Conservation (phyloP, 2,113 vertebrate species). For the Chelonoidis abingdonii region DNA sequence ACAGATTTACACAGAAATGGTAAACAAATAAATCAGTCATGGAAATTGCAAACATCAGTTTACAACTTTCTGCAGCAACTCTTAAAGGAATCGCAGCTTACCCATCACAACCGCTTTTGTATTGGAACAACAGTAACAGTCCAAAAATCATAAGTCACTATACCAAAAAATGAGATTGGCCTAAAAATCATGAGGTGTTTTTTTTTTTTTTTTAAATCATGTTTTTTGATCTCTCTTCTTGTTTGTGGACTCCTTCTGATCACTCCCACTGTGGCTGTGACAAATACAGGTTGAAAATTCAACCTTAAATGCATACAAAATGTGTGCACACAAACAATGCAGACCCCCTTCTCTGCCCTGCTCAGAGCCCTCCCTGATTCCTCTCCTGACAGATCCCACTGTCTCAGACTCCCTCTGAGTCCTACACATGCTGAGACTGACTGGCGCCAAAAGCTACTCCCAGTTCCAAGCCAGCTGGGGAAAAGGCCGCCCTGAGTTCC, state of each 20-base stretch:
- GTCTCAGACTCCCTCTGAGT: neutral
- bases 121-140: neutral
- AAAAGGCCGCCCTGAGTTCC: accelerated
- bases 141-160: neutral
- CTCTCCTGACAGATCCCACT: neutral
- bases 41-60: neutral
- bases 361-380: neutral
- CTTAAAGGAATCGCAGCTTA: neutral
- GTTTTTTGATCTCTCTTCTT: neutral
- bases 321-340: neutral
- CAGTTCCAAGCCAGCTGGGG: accelerated
- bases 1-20: neutral
- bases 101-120: accelerated
- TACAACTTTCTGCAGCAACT: neutral
- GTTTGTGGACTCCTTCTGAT: neutral
- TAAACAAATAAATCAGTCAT: neutral
- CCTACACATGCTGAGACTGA: neutral
- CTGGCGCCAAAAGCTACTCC: neutral
- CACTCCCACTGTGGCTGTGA: neutral
- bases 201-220: neutral
- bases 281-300: neutral
- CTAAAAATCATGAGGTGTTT: neutral
- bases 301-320: neutral
- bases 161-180: neutral
- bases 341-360: neutral